Evolutionary conservation across 2,888 invertebrate species (phyloP).

Genomic region (Nebria brevicollis): DNA sequence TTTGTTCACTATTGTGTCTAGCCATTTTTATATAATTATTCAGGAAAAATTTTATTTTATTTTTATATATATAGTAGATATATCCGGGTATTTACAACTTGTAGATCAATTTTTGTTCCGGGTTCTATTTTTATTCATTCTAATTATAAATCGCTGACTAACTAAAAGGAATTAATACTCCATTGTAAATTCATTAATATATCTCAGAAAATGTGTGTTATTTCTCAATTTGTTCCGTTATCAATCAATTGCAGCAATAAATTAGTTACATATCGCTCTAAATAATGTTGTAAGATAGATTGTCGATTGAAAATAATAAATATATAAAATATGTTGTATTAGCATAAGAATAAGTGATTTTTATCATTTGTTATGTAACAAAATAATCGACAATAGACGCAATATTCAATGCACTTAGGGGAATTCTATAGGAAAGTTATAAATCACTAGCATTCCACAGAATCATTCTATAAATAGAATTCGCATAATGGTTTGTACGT

Average conservation of each 20-base stretch:
- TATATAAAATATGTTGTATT: not conserved
- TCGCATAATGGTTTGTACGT: not conserved
- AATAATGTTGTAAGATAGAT: too few species aligned
- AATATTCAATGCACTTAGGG: not conserved
- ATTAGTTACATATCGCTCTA: too few species aligned
- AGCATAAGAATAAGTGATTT: not conserved
- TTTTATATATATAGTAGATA: not conserved
- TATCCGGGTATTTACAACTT: not conserved
- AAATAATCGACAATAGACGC: not conserved
- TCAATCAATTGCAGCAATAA: too few species aligned
- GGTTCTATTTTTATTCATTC: not conserved
- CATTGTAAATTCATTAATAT: not conserved
- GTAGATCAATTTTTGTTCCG: not conserved
- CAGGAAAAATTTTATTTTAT: not conserved
- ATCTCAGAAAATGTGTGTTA: not conserved
- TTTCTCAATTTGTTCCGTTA: too few species aligned
- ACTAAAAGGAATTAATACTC: not conserved
- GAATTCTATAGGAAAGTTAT: slow-evolving; percentile 1
- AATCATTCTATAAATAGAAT: slow-evolving; percentile 1
- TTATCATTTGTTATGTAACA: not conserved
- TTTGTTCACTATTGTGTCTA: not conserved
- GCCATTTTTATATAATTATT: not conserved
- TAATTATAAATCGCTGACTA: not conserved
- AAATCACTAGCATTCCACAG: not conserved
- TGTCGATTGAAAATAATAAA: too few species aligned